Evolutionary conservation across 2,797 vertebrate genomes (phyloP).

Genomic region (Chrysocyon brachyurus): DNA sequence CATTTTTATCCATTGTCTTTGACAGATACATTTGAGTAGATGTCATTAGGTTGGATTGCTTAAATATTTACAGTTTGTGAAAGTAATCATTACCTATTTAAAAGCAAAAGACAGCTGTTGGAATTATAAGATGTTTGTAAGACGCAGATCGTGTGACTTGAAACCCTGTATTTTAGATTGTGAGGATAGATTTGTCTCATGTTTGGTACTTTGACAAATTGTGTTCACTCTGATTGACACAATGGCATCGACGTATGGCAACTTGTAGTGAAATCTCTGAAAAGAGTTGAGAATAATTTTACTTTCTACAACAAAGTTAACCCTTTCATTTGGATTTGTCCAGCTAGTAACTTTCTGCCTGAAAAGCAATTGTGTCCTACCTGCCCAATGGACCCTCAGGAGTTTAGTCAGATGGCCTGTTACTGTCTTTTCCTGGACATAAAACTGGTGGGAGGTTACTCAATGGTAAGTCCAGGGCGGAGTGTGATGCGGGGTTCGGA

Average conservation of each 20-base stretch:
- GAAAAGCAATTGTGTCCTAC: background rate
- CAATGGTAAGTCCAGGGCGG: background rate
- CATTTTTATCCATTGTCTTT: conserved; percentile 6
- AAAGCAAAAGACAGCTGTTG: background rate
- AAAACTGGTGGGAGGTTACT: conserved; percentile 36
- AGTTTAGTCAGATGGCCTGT: background rate
- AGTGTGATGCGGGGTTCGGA: background rate
- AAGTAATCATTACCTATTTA: background rate
- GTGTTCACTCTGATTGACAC: conserved; percentile 48
- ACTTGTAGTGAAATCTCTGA: conserved; percentile 63
- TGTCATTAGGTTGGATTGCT: background rate
- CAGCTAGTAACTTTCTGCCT: background rate
- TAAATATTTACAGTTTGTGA: background rate
- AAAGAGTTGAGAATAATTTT: conserved; percentile 57
- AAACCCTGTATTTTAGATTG: background rate
- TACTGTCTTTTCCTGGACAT: background rate
- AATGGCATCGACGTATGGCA: background rate
- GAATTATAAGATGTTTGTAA: background rate
- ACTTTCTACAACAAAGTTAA: conserved; percentile 40
- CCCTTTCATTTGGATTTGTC: background rate
- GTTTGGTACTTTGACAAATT: background rate
- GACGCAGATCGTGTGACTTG: background rate
- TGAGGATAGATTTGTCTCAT: background rate
- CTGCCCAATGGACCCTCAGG: background rate
- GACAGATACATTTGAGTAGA: conserved; percentile 27